phyloP scores from a whole-genome alignment of 2,888 invertebrate genomes.

The Hymenopus coronatus region DNA sequence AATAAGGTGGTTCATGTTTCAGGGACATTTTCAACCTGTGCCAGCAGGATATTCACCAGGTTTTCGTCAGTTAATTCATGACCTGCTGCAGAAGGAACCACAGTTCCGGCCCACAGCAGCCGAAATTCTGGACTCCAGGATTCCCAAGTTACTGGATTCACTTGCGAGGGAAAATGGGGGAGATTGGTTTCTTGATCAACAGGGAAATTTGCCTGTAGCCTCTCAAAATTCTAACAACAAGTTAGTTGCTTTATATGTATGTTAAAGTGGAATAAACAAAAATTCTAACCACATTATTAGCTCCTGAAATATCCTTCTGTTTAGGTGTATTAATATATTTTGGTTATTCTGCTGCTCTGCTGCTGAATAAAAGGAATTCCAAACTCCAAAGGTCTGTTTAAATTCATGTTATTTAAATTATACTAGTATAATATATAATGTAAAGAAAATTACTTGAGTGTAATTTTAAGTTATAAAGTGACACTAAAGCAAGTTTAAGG shows the following conservation, averaged over 20 bases:
- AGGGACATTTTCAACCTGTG: constrained; percentile 66
- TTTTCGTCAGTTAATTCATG: constrained; percentile 59
- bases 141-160: constrained; percentile 48
- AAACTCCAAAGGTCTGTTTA: constrained; percentile 26
- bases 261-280: constrained; percentile 38
- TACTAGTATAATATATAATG: background rate
- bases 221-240: background rate
- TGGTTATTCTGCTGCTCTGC: too few species aligned
- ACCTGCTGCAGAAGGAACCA: constrained; percentile 62
- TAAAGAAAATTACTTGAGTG: too few species aligned
- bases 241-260: constrained; percentile 42
- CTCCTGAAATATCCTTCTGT: too few species aligned
- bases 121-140: constrained; percentile 55
- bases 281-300: too few species aligned
- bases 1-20: background rate
- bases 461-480: too few species aligned
- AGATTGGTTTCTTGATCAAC: constrained; percentile 26
- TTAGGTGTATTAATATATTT: too few species aligned
- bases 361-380: constrained; percentile 41
- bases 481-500: too few species aligned
- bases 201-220: background rate
- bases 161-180: constrained; percentile 22
- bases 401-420: background rate
- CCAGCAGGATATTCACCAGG: constrained; percentile 63
- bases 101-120: constrained; percentile 60